Evolutionary conservation across 1,140 invertebrate genomes (phyloP).

Genomic region (Bombus difficillimus): DNA sequence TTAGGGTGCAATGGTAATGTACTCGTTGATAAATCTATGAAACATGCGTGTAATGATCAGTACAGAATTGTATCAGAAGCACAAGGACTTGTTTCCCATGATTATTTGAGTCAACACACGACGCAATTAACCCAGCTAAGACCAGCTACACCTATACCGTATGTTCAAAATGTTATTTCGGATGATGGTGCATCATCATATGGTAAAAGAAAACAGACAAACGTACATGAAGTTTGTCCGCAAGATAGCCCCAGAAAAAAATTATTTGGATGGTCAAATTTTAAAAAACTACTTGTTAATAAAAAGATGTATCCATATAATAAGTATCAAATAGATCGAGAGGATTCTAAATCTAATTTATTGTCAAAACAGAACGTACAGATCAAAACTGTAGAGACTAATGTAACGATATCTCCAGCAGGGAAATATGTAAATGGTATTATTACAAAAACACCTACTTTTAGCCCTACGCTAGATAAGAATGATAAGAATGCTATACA

Average conservation of each 20-base stretch:
- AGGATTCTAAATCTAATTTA: constrained; percentile 78
- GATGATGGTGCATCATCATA: constrained; percentile 67
- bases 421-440: constrained; percentile 77
- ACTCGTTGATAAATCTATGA: constrained; percentile 88
- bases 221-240: constrained; percentile 73
- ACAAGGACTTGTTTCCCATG: constrained; percentile 82
- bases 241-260: constrained; percentile 67
- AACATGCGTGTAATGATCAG: constrained; percentile 82
- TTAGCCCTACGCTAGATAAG: constrained; percentile 50
- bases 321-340: constrained; percentile 76
- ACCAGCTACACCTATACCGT: constrained; percentile 86
- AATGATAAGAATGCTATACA: constrained; percentile 64
- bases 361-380: constrained; percentile 71
- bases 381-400: constrained; percentile 75
- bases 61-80: constrained; percentile 79
- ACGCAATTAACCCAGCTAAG: constrained; percentile 75
- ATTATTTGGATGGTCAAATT: constrained; percentile 68
- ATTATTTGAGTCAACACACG: constrained; percentile 77
- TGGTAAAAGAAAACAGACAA: constrained; percentile 82
- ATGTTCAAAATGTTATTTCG: constrained; percentile 90
- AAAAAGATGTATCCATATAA: constrained; percentile 74
- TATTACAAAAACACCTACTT: constrained; percentile 57
- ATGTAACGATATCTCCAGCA: constrained; percentile 73
- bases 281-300: constrained; percentile 70
- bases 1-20: constrained; percentile 83